Evolutionary conservation across 1,140 invertebrate species (phyloP).

Genomic region (Apocrypta bakeri): DNA sequence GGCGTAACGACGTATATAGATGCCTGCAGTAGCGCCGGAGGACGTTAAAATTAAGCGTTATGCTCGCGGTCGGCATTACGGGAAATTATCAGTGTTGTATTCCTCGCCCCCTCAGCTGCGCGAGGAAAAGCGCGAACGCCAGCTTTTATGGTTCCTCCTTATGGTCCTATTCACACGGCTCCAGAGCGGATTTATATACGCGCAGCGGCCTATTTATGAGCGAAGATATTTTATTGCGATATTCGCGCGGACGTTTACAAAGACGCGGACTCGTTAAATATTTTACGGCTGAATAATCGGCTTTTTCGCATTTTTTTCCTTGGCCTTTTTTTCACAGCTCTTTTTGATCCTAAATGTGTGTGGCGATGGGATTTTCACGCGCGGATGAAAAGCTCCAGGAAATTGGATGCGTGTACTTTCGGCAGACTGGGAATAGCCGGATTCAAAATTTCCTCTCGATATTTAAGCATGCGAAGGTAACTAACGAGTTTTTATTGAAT

Average conservation of each 20-base stretch:
- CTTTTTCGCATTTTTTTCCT: constrained; percentile 52
- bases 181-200: constrained; percentile 56
- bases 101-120: constrained; percentile 54
- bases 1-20: constrained; percentile 12
- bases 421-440: neutral
- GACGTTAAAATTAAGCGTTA: constrained; percentile 49
- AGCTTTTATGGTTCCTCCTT: constrained; percentile 43
- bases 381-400: neutral
- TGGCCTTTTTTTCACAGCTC: neutral
- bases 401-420: neutral
- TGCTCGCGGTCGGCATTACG: constrained; percentile 52
- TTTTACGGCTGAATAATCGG: constrained; percentile 67
- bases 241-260: constrained; percentile 70
- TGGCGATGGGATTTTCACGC: neutral
- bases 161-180: constrained; percentile 26
- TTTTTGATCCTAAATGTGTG: neutral
- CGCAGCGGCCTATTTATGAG: constrained; percentile 52
- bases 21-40: neutral
- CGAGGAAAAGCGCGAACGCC: constrained; percentile 49
- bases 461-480: neutral
- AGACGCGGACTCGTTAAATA: constrained; percentile 69
- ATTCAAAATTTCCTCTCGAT: neutral
- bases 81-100: constrained; percentile 62
- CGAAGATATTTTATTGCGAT: constrained; percentile 70
- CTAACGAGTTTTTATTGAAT: too few relatives aligned